Evolutionary conservation across 2,113 vertebrate genomes (phyloP).

Genomic region (Salvelinus alpinus): DNA sequence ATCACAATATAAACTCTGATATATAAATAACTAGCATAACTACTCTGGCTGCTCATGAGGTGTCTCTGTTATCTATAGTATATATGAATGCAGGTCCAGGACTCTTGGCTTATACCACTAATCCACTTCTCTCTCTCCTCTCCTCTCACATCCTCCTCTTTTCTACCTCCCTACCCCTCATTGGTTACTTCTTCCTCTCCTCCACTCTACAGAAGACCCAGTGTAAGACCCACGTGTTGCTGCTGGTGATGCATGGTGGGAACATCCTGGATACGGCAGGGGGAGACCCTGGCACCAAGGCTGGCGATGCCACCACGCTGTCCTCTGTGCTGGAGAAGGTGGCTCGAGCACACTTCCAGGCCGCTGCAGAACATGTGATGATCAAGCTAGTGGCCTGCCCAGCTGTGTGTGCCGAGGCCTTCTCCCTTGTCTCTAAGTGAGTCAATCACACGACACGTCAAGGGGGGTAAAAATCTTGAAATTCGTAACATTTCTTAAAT

Average conservation of each 20-base stretch:
- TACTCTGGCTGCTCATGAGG: neutral
- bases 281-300: constrained; percentile 85
- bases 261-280: constrained; percentile 87
- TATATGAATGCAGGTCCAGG: neutral
- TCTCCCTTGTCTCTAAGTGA: constrained; percentile 95
- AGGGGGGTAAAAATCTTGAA: no score
- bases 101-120: neutral
- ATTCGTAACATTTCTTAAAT: no score
- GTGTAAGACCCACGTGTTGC: constrained; percentile 89
- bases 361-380: constrained; percentile 85
- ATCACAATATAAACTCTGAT: neutral
- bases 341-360: constrained; percentile 86
- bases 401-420: constrained; percentile 91
- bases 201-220: constrained; percentile 61
- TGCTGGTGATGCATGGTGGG: constrained; percentile 92
- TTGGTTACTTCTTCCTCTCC: constrained; percentile 31
- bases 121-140: constrained; percentile 7
- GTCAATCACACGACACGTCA: constrained; percentile 37
- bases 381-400: constrained; percentile 91
- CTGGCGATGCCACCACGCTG: constrained; percentile 85
- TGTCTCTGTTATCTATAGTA: neutral
- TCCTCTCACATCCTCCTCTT: neutral
- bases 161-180: constrained; percentile 3
- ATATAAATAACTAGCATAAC: neutral
- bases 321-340: constrained; percentile 91